Evolutionary conservation across 2,888 invertebrate species (phyloP), one percentile per base, ranked within the genome.

Genomic region (Sarcophaga subvicina): DNA sequence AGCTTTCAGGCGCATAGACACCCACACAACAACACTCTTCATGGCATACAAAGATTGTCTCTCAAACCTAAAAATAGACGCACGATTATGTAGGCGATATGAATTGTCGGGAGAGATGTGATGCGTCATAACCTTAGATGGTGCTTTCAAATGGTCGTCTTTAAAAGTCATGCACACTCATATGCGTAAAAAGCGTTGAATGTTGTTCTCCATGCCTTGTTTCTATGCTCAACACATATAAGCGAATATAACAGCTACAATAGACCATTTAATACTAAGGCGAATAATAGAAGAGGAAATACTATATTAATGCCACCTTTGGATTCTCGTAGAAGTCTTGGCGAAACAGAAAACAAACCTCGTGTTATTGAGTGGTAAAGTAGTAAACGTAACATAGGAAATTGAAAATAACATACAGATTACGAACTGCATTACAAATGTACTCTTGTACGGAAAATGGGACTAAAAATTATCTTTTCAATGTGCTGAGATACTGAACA

Each of bases 111-210:
- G 12, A 2, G 2, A 12, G n/a, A 22, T 47, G n/a, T 47, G 22
- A 0, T 27, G 63, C 64, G 69, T 37, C 73, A 80, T 67, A 75
- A 62, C 22, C 45, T 8, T 14, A 37, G 62, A 27, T 66, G 72
- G 47, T 37, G 37, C 37, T 37, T 37, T 37, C 37, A 78, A 72
- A 69, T 73, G 70, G 25, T 72, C 71, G 71, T 69, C 63, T 27
- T 72, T 78, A 54, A 22, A 73, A 81, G 64, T 67, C 69, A 73
- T 10, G 25, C 4, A 25, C 59, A 66, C 22, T 0, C 27, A 20
- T 4, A n/a, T 10, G 27, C 20, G 17, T 37, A 37, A 37, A 37
- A 69, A 22, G 49, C 45, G 4, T 37, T 80, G 47, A 47, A 27
- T 45, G 59, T 10, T 37, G 17, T 22, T n/a, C 27, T 47, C 11